A percentile compares a stretch with the other conserved stretches of the same genome.
Evolutionary conservation across 1,140 invertebrate genomes (phyloP).

Genomic region (Eubasilissa regina): DNA sequence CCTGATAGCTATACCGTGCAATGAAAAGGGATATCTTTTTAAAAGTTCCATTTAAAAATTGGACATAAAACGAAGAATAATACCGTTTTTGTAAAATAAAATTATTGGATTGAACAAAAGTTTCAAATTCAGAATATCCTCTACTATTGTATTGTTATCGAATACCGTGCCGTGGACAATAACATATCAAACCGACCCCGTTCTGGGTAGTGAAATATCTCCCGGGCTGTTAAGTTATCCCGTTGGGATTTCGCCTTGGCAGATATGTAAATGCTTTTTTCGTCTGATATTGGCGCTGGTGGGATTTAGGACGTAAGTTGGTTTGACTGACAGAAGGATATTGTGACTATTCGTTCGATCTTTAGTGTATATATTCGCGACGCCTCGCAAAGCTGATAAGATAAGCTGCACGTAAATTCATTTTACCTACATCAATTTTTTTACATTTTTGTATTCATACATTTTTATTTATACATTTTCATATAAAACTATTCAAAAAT

Average conservation of each 20-base stretch:
- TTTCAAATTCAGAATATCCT: neutral
- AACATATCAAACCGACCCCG: slow-evolving; percentile 32
- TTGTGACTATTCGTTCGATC: slow-evolving; percentile 25
- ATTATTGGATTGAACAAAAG: neutral
- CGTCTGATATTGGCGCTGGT: slow-evolving; percentile 40
- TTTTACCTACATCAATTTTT: neutral
- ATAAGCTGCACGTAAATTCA: neutral
- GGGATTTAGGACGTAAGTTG: slow-evolving; percentile 41
- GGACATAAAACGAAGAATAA: too few relatives aligned
- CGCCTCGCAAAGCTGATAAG: neutral
- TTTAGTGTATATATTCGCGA: slow-evolving; percentile 13
- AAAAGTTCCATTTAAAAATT: too few relatives aligned
- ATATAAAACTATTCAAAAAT: too few relatives aligned
- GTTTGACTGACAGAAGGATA: slow-evolving; percentile 49
- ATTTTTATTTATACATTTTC: neutral
- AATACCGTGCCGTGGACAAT: slow-evolving; percentile 30
- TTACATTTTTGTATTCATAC: neutral
- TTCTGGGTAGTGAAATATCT: neutral
- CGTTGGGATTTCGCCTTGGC: slow-evolving; percentile 25
- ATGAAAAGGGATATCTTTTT: too few relatives aligned
- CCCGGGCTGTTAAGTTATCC: slow-evolving; percentile 22
- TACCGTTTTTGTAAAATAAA: too few relatives aligned
- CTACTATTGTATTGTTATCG: slow-evolving; percentile 36
- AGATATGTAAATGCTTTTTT: slow-evolving; percentile 47
- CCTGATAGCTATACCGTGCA: too few relatives aligned